Evolutionary conservation across 92 coral and sea anemone species (phyloP), one percentile per base, ranked within the genome.

Genomic region (Pocillopora meandrina): DNA sequence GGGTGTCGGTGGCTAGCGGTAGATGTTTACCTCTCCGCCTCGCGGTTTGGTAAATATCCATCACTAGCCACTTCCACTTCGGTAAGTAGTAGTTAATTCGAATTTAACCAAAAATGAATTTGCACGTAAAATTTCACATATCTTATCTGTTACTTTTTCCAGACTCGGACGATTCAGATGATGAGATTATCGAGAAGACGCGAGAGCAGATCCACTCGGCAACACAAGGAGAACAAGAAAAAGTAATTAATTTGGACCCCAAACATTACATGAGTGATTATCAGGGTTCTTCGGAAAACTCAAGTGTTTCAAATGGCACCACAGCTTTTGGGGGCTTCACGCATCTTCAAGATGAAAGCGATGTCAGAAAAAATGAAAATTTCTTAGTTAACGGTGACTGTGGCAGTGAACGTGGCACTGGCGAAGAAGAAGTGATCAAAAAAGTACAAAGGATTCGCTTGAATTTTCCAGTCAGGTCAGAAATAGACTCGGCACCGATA

Each of bases 161-260:
- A 72, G 60, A 47, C 42, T 19, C 76, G 17, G 76, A 49, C n/a
- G 76, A 72, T 49, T 42, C 76, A 47, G 76, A 72, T 72, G 76
- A 72, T 72, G 76, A 49, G 59, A 72, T 72, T 14, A 17, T 72
- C 49, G 60, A 10, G 16, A 72, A 72, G 58, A 72, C 59, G n/a
- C 2, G 19, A 47, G 42, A 17, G 57, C 76, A 56, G 19, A 9
- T 47, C 10, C 13, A 71, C 49, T 58, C 17, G 19, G 56, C 75
- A 12, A 17, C 75, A 42, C 10, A 20, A 1, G 49, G 3, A 19
- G 75, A 47, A 26, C 59, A 42, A 7, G 9, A 8, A 19, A 14
- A 15, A 15, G 19, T 7, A 14, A 17, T 26, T 26, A 13, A 12
- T 14, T 71, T 2, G 26, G 75, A 71, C 26, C 49, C 19, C 75